These are phyloP conservation scores for Trichopria drosophilae DNA, from an alignment of 2,888 invertebrate species.

Conservation along the genomic window DNA sequence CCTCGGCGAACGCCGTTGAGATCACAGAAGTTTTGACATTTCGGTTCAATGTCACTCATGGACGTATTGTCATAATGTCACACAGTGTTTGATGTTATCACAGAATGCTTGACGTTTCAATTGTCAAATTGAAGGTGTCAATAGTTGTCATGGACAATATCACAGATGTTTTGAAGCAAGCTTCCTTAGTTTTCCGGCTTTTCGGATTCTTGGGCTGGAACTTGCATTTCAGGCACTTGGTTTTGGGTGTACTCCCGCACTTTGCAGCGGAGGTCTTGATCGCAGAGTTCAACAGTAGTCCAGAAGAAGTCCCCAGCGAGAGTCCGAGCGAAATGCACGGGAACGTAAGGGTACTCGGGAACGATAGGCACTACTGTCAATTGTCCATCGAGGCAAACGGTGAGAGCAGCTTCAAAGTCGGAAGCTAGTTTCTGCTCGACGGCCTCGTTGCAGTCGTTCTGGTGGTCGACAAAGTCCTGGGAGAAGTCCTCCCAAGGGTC, in stretches of 20 bases:
- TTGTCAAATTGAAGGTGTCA: no score
- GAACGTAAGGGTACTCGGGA: constrained; percentile 71
- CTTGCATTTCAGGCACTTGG: constrained; percentile 70
- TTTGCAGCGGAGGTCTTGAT: constrained; percentile 69
- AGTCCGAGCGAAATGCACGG: constrained; percentile 80
- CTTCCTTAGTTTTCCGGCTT: no score
- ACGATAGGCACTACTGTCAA: constrained; percentile 69
- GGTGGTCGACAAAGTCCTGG: constrained; percentile 71
- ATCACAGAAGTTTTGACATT: no score
- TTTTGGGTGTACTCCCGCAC: constrained; percentile 64
- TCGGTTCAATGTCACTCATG: no score
- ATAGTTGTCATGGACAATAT: no score
- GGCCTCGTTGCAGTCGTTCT: constrained; percentile 81
- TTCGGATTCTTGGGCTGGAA: no score
- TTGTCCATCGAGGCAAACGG: constrained; percentile 64
- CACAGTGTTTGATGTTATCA: no score
- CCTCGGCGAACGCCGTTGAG: no score
- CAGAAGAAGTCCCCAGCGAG: constrained; percentile 84
- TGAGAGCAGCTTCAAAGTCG: constrained; percentile 72
- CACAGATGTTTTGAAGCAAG: no score
- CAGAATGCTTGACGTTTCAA: no score
- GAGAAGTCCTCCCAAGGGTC: constrained; percentile 70
- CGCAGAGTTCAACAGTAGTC: constrained; percentile 69
- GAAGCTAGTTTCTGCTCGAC: constrained; percentile 75
- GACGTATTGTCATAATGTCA: no score